These are phyloP conservation scores for Pangasius krempfi DNA, from an alignment of 2,797 vertebrate genomes.

Conservation along the genomic window DNA sequence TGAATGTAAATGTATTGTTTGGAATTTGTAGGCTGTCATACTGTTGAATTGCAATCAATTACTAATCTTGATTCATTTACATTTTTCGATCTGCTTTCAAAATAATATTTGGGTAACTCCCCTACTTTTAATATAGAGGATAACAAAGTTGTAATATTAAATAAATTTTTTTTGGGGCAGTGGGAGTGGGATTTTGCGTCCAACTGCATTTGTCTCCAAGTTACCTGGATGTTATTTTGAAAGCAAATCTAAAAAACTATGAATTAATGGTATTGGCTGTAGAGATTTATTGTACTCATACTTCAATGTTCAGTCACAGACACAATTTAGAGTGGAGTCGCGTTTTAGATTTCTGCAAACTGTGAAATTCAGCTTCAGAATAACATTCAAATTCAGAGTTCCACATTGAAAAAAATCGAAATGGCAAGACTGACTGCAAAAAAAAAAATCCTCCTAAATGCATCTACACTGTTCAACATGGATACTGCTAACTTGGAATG, in stretches of 20 bases:
- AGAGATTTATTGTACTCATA: too few relatives aligned
- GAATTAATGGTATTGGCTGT: background rate
- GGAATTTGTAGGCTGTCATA: background rate
- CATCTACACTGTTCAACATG: background rate
- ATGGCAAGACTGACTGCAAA: background rate
- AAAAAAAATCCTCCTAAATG: background rate
- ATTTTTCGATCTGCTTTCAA: background rate
- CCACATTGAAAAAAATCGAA: background rate
- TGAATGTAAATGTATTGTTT: background rate
- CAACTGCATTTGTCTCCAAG: background rate
- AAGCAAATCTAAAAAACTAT: background rate
- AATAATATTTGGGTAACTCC: background rate
- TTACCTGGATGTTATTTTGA: background rate
- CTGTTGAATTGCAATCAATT: background rate
- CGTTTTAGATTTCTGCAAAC: background rate
- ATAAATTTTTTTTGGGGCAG: background rate
- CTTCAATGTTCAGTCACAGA: background rate
- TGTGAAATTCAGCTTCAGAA: too few relatives aligned
- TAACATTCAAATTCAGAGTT: background rate
- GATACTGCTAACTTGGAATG: background rate
- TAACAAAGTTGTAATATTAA: background rate
- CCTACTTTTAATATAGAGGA: background rate
- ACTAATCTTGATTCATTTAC: background rate
- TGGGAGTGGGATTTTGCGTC: background rate
- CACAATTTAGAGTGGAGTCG: background rate